These are phyloP conservation scores for Dolichotis patagonum DNA, from an alignment of 2,113 vertebrate genomes.

Conservation along the genomic window DNA sequence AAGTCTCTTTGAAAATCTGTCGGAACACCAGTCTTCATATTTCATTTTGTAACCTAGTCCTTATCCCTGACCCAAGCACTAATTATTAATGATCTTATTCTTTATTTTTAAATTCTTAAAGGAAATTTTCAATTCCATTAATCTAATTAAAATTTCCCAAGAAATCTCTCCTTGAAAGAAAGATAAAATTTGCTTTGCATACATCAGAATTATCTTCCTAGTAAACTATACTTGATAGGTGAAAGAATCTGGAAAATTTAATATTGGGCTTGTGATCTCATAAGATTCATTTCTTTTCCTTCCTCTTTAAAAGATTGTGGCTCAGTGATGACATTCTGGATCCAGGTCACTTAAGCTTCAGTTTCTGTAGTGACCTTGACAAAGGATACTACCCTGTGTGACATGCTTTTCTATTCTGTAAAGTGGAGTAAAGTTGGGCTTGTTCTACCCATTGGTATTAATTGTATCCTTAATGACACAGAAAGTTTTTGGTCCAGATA, in stretches of 20 bases:
- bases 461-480: not conserved
- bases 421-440: not conserved
- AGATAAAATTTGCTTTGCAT: constrained; percentile 65
- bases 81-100: constrained; percentile 72
- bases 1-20: constrained; percentile 28
- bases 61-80: constrained; percentile 50
- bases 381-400: not conserved
- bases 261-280: rapidly evolving
- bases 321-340: not conserved
- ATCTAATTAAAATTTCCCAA: constrained; percentile 62
- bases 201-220: not conserved
- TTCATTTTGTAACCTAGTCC: not conserved
- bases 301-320: not conserved
- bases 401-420: not conserved
- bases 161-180: constrained; percentile 77
- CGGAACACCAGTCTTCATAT: not conserved
- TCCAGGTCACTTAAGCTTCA: not conserved
- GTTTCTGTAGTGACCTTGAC: not conserved
- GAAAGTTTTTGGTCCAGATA: not conserved
- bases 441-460: not conserved
- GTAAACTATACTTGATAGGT: constrained; percentile 2
- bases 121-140: constrained; percentile 66
- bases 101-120: constrained; percentile 80
- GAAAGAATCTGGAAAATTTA: not conserved
- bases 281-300: not conserved